A percentile compares a stretch with the other conserved stretches of the same genome.
Evolutionary conservation across 2,113 vertebrate genomes (phyloP).

Genomic region (Miniopterus natalensis): DNA sequence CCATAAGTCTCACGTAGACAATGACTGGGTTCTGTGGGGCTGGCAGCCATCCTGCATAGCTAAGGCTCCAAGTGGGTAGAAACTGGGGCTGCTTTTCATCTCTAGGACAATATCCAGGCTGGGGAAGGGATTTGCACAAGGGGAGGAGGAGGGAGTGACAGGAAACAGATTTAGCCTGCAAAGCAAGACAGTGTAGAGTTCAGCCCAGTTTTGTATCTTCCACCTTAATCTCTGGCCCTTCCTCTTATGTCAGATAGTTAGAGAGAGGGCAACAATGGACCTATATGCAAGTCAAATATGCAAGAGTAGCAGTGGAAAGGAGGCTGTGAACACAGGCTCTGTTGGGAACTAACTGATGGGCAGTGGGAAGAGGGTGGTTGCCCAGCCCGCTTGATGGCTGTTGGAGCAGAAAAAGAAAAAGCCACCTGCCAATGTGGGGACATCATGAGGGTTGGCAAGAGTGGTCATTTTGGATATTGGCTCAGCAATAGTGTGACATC

Average conservation of each 20-base stretch:
- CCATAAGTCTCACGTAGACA: background rate
- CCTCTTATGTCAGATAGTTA: background rate
- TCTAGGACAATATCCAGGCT: background rate
- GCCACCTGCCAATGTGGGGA: background rate
- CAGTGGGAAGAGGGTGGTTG: background rate
- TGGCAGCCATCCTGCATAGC: background rate
- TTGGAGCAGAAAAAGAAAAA: background rate
- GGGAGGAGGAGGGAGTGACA: background rate
- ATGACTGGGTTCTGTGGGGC: background rate
- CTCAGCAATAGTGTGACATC: background rate
- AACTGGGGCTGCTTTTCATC: background rate
- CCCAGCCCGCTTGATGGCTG: background rate
- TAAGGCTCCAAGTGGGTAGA: background rate
- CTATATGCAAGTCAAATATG: background rate
- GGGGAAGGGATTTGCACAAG: background rate
- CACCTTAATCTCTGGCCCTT: background rate
- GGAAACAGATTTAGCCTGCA: background rate
- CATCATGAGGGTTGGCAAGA: background rate
- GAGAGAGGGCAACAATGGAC: background rate
- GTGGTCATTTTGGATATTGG: background rate
- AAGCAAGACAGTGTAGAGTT: background rate
- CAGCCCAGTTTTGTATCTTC: background rate
- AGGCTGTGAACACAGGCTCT: background rate
- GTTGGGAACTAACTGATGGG: background rate
- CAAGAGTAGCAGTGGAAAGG: background rate